Evolutionary conservation across 2,797 vertebrate species (phyloP).

Genomic region (Pseudochromis fuscus): DNA sequence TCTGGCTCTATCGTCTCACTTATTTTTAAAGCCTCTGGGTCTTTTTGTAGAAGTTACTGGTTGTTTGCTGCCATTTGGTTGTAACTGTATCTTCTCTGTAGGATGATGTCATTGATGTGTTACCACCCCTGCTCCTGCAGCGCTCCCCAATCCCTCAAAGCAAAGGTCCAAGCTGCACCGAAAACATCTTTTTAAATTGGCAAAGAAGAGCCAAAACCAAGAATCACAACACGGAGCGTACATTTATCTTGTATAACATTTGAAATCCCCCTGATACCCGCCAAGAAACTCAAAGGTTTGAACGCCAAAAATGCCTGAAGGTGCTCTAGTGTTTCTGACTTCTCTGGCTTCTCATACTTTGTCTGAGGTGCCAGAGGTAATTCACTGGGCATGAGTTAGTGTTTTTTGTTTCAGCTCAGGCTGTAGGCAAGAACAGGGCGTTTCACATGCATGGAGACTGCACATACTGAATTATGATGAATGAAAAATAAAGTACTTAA

Average conservation of each 20-base stretch:
- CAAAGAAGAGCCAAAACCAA: conserved; percentile 30
- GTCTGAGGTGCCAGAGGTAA: conserved; percentile 53
- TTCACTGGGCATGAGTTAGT: conserved; percentile 36
- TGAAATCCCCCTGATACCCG: conserved; percentile 38
- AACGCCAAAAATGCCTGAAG: conserved; percentile 50
- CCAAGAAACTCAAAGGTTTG: conserved; percentile 57
- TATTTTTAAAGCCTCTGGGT: background rate
- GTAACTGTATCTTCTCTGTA: conserved; percentile 11
- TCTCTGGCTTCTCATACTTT: conserved; percentile 33
- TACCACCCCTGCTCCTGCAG: conserved; percentile 23
- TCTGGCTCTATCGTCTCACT: background rate
- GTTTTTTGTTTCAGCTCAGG: conserved; percentile 36
- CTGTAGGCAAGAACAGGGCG: conserved; percentile 8
- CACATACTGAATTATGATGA: conserved; percentile 7
- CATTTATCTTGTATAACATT: conserved; percentile 52
- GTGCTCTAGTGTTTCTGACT: conserved; percentile 52
- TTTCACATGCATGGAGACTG: conserved; percentile 15
- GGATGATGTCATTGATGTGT: conserved; percentile 46
- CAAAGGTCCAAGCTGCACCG: conserved; percentile 27
- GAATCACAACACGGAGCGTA: conserved; percentile 28
- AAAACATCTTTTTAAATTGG: conserved; percentile 30
- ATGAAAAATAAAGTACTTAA: conserved; percentile 47
- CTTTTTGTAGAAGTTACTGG: background rate
- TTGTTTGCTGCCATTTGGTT: conserved; percentile 14
- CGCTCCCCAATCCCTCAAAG: conserved; percentile 28